These are phyloP conservation scores for Chaenodraco wilsoni DNA, from an alignment of 2,797 vertebrate genomes.

Conservation along the genomic window DNA sequence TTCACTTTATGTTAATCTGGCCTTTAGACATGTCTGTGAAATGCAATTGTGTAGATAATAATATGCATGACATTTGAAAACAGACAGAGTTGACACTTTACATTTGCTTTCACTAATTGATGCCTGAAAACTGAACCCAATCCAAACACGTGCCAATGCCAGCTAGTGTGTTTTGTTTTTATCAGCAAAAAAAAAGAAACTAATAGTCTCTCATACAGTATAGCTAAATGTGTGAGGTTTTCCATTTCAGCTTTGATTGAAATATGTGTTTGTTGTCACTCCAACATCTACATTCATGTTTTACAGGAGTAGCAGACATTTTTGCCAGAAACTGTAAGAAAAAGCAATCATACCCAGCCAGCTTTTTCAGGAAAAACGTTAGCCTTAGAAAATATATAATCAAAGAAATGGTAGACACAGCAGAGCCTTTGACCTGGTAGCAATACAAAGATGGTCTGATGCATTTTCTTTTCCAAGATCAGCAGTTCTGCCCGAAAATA, in stretches of 20 bases:
- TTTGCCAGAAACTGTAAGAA: not conserved
- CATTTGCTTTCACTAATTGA: slow-evolving; percentile 38
- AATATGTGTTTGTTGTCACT: not conserved
- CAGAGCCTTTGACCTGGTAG: not conserved
- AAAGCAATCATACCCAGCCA: not conserved
- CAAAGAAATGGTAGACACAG: slow-evolving; percentile 13
- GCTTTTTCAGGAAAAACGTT: slow-evolving; percentile 12
- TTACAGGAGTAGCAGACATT: slow-evolving; percentile 2
- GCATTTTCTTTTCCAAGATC: slow-evolving; percentile 23
- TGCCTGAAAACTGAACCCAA: slow-evolving; percentile 9
- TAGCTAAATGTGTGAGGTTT: not conserved
- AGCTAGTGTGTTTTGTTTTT: not conserved
- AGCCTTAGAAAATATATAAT: slow-evolving; percentile 17
- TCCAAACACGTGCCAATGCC: not conserved
- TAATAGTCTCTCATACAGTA: not conserved
- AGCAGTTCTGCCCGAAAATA: slow-evolving; percentile 19
- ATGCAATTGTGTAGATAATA: slow-evolving; percentile 29
- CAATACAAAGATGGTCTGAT: slow-evolving; percentile 12
- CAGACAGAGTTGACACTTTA: slow-evolving; percentile 12
- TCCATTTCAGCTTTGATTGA: not conserved
- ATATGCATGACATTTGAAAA: slow-evolving; percentile 36
- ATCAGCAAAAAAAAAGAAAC: not conserved
- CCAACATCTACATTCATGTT: not conserved
- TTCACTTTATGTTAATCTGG: slow-evolving; percentile 58
- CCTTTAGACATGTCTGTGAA: slow-evolving; percentile 28